Evolutionary conservation across 2,797 vertebrate genomes (phyloP).

Genomic region (Philypnodon macrostomus): DNA sequence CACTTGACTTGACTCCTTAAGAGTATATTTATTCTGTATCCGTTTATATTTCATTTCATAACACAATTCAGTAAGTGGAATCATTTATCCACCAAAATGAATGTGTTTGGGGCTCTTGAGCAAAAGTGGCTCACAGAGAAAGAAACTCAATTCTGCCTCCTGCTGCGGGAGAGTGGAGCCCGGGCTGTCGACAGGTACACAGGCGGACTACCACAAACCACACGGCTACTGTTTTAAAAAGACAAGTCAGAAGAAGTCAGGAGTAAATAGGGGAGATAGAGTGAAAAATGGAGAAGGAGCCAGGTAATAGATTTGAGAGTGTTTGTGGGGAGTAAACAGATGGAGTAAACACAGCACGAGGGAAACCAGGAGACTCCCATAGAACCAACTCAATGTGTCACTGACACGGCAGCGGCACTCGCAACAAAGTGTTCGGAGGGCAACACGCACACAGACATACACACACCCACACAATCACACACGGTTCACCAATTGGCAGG

Average conservation of each 20-base stretch:
- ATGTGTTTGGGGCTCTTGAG: constrained; percentile 31
- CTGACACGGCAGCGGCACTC: constrained; percentile 67
- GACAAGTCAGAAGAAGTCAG: constrained; percentile 68
- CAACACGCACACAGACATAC: constrained; percentile 49
- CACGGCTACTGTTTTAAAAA: constrained; percentile 69
- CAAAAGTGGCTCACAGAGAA: constrained; percentile 50
- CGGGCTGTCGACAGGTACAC: constrained; percentile 59
- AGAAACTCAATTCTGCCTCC: constrained; percentile 67
- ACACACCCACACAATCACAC: constrained; percentile 60
- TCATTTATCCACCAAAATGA: constrained; percentile 28
- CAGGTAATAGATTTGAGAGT: constrained; percentile 73
- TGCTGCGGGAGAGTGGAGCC: constrained; percentile 61
- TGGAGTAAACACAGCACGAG: constrained; percentile 74
- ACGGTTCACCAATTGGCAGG: constrained; percentile 66
- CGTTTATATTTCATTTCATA: constrained; percentile 21
- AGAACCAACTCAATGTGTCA: constrained; percentile 72
- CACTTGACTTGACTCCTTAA: background rate
- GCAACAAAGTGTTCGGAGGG: constrained; percentile 73
- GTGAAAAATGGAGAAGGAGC: constrained; percentile 50
- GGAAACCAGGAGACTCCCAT: constrained; percentile 72
- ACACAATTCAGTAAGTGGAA: constrained; percentile 20
- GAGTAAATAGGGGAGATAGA: constrained; percentile 67
- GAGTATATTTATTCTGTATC: constrained; percentile 7
- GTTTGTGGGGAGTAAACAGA: constrained; percentile 69
- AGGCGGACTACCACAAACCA: constrained; percentile 59